Base-by-base conservation (phyloP, 2,113 vertebrate species). In the Australoheros scitulus region DNA sequence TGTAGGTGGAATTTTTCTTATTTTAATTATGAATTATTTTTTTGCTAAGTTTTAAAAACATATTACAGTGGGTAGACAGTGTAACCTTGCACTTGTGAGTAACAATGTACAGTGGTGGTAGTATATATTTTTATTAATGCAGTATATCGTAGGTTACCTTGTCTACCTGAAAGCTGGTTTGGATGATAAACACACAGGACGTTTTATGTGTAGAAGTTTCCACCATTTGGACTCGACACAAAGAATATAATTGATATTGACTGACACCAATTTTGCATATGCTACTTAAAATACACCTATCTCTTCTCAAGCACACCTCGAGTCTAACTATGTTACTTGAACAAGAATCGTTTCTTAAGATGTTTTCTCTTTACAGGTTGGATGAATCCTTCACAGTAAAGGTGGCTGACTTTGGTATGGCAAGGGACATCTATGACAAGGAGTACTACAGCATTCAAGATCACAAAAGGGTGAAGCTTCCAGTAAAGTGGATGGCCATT, bases 401-500 rank as follows among this genome's bases (percentile, higher is more conserved):
- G 92, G 98, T 99, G 90, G 98, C 98, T 1, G 98, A 99, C 85
- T 99, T 99, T 0, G 98, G 98, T 18, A 96, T 99, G 95, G 97
- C 98, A 0, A 96, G 98, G 3, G 97, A 97, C 0, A 89, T 99
- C 63, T 96, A 98, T 1, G 98, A 97, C 90, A 99, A 98, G 85
- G 98, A 98, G 15, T 99, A 99, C 93, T 99, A 99, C 91, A 99
- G 98, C 58, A 88, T 99, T 70, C 96, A 81, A 55, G 95, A 93
- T 79, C 97, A 97, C 65, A 96, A 92, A 70, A 97, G 96, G 0
- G 96, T 96, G 38, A 98, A 97, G 89, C 94, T 99, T 4, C 98
- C 98, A 0, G 97, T 99, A 81, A 99, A 99, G 82, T 99, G 98
- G 98, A 99, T 99, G 98, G 98, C 98, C 0, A 95, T 99, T 17